phyloP scores from a whole-genome alignment of 2,113 vertebrate genomes.

The Catagonus wagneri region DNA sequence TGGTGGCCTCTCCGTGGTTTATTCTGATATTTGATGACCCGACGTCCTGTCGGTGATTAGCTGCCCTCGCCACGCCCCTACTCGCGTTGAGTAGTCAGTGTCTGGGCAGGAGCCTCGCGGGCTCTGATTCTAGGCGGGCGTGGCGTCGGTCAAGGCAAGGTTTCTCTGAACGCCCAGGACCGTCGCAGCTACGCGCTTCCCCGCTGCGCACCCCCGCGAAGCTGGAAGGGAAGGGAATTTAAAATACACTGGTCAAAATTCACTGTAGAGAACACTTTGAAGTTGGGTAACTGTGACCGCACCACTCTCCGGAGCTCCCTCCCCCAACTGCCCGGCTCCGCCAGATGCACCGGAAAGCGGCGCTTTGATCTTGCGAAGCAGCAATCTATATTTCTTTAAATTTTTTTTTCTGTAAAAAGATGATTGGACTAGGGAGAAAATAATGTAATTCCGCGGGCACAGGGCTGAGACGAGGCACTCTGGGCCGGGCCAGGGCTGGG shows the following conservation, averaged over 20 bases:
- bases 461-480: slow-evolving; percentile 3
- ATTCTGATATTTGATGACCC: neutral
- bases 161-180: neutral
- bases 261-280: slow-evolving; percentile 82
- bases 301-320: slow-evolving; percentile 27
- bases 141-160: too few species aligned
- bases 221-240: neutral
- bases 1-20: neutral
- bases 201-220: neutral
- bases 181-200: rapidly evolving
- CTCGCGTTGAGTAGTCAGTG: rapidly evolving
- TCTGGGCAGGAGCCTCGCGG: rapidly evolving
- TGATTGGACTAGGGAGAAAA: slow-evolving; percentile 66
- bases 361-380: slow-evolving; percentile 87
- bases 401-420: slow-evolving; percentile 43
- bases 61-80: neutral
- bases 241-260: slow-evolving; percentile 40
- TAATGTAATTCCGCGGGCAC: slow-evolving; percentile 80
- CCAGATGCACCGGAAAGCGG: slow-evolving; percentile 84
- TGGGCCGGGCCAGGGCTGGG: neutral
- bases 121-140: rapidly evolving
- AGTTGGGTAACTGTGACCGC: slow-evolving; percentile 80
- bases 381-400: slow-evolving; percentile 82
- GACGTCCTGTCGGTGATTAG: neutral
- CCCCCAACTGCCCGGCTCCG: slow-evolving; percentile 47